These are phyloP conservation scores for Falco rusticolus DNA, from an alignment of 2,797 vertebrate genomes.

Conservation along the genomic window DNA sequence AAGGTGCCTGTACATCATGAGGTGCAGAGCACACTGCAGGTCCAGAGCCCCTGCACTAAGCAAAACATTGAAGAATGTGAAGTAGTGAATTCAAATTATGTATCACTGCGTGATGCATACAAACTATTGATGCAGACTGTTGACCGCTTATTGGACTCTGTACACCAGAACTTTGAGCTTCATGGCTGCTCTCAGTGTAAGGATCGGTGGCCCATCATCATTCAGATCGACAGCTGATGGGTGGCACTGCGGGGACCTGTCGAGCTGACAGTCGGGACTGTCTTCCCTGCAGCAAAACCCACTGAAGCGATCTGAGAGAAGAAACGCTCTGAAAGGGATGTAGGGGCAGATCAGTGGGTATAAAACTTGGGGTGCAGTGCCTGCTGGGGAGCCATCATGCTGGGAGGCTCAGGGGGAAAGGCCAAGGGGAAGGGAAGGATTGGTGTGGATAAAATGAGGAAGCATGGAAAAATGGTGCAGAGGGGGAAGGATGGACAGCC, in stretches of 20 bases:
- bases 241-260: fast-evolving
- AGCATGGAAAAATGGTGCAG: fast-evolving
- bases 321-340: fast-evolving
- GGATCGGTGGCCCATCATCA: background rate
- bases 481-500: background rate
- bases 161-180: background rate
- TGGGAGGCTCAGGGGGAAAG: background rate
- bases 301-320: background rate
- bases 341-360: fast-evolving
- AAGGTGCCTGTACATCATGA: fast-evolving
- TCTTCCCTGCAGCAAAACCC: background rate
- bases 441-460: background rate
- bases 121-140: fast-evolving
- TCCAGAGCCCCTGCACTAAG: fast-evolving
- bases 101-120: fast-evolving
- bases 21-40: fast-evolving
- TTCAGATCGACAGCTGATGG: background rate
- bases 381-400: background rate
- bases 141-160: background rate
- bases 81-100: fast-evolving
- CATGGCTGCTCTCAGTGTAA: background rate
- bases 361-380: fast-evolving
- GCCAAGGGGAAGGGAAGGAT: background rate
- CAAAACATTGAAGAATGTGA: fast-evolving
- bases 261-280: fast-evolving